These are phyloP conservation scores for Buphagus erythrorhynchus DNA, from an alignment of 2,797 vertebrate genomes.

Conservation along the genomic window DNA sequence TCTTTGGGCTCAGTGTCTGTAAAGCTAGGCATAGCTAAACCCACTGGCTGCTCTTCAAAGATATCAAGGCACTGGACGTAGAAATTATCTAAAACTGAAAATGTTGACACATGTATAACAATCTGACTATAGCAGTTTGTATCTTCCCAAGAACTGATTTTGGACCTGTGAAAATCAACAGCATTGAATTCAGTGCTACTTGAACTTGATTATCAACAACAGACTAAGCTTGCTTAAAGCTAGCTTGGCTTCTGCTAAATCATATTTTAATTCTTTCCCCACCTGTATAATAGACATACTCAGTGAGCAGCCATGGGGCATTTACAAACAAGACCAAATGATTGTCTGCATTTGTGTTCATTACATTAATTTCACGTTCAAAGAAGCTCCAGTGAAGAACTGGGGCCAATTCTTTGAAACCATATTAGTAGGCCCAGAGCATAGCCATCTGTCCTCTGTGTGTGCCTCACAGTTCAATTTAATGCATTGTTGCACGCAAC, in stretches of 20 bases:
- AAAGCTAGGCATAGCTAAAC: not conserved
- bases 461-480: not conserved
- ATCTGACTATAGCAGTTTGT: not conserved
- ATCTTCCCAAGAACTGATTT: not conserved
- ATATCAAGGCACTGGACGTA: not conserved
- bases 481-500: not conserved
- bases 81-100: not conserved
- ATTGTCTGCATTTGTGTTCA: not conserved
- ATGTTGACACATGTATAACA: accelerated
- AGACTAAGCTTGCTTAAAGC: not conserved
- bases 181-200: not conserved
- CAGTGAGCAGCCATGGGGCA: not conserved
- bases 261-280: not conserved
- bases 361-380: not conserved
- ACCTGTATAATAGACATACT: not conserved
- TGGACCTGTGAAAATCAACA: not conserved
- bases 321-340: not conserved
- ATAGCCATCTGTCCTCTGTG: not conserved
- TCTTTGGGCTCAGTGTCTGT: not conserved
- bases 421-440: not conserved
- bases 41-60: not conserved
- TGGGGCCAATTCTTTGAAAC: not conserved
- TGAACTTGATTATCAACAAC: not conserved
- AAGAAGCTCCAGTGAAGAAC: not conserved
- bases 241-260: not conserved